Base-by-base conservation (phyloP, 2,113 vertebrate genomes). In the Cacatua alba region DNA sequence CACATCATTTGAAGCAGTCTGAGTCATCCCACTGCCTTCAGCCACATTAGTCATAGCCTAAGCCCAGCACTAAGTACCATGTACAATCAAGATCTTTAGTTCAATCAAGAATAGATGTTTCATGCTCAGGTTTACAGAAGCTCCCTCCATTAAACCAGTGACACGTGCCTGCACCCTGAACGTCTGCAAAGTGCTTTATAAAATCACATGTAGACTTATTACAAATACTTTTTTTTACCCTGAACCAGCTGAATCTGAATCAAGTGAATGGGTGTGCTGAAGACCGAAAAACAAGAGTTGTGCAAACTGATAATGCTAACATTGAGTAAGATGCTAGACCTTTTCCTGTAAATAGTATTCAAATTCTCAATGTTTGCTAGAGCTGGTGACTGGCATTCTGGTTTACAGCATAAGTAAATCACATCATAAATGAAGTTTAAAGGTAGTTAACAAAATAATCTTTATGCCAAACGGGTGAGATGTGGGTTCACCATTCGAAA, bases 11-110 rank as follows among this genome's bases (percentile, higher is more conserved):
- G n/a, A 89, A 87, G 52, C 29, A 31, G 51, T 92, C 86, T 89
- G 76, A 96, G 72, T 90, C 63, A 90, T 77, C 53, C 37, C 43
- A 23, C 51, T 90, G 86, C 67, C 71, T 97, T 95, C 85, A 95
- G 79, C 39, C 48, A 77, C 68, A 78, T 88, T 67, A 81, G 46
- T 81, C 46, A 53, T 24, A 65, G 60, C 5, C 60, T 35, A 60
- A 92, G 14, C 48, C 59, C 76, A n/a, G 43, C 4, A 4, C 39
- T 21, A 77, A 43, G 76, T 4, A 74, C 60, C 9, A 13, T 19
- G 55, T 68, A n/a, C 5, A 6, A 79, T 70, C 29, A 44, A 44
- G 60, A 33, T 35, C 77, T 26, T 51, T 46, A 51, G 35, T 90
- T 83, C 46, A 63, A 84, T 76, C 64, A 71, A 75, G 37, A 88